These are phyloP conservation scores for Crotalus horridus DNA, from an alignment of 2,113 vertebrate species.

Conservation along the genomic window DNA sequence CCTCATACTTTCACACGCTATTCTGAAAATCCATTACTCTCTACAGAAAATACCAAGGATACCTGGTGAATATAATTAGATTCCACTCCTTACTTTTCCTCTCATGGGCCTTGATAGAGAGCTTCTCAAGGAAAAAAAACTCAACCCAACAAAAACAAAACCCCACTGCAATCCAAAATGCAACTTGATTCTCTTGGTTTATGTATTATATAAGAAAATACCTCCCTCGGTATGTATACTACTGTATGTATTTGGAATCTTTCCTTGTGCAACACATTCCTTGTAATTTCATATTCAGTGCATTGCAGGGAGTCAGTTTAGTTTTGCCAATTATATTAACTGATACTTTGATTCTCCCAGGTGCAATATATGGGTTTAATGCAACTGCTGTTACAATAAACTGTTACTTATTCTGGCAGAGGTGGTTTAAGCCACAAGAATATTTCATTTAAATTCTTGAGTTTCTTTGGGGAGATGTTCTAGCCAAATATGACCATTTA, in stretches of 20 bases:
- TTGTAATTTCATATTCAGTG: constrained; percentile 37
- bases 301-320: background rate
- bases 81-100: constrained; percentile 3
- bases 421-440: constrained; percentile 27
- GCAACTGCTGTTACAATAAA: constrained; percentile 23
- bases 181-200: background rate
- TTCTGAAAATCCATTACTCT: too few relatives aligned
- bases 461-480: constrained; percentile 15
- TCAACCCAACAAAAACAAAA: too few relatives aligned
- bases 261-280: constrained; percentile 19
- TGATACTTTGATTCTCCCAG: constrained; percentile 43
- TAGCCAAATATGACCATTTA: constrained; percentile 6
- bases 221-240: background rate
- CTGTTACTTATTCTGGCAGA: constrained; percentile 11
- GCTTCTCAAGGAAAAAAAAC: background rate
- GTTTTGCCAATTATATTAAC: constrained; percentile 18
- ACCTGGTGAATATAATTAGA: background rate
- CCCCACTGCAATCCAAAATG: too few relatives aligned
- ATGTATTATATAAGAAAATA: background rate
- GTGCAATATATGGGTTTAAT: constrained; percentile 28
- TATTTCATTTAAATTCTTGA: constrained; percentile 10
- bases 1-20: too few relatives aligned
- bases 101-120: background rate
- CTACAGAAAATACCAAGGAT: background rate
- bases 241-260: background rate